Base-by-base conservation (phyloP, 92 coral and sea anemone species). In the Palythoa grandiflora region DNA sequence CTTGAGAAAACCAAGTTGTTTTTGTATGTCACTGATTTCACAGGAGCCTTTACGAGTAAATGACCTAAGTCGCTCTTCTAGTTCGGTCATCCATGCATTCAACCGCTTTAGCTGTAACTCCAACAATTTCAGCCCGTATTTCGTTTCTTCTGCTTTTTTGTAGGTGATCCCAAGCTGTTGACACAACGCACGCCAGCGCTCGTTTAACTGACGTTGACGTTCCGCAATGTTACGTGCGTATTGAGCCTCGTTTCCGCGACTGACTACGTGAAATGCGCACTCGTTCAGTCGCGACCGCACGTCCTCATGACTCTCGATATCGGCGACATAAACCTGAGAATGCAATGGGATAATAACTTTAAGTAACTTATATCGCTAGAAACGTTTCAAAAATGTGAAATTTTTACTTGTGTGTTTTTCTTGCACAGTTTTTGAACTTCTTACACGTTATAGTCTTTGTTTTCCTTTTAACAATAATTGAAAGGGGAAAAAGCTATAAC, bases 71-170 rank as follows among this genome's bases (percentile, higher is more conserved):
- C 95, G 92, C 13, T 89, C 91, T 73, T 97, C 99, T 36, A 97
- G 91, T 75, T 94, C 93, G 4, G 94, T 83, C 95, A 97, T 97
- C 99, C 99, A 97, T 15, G 96, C 85, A 85, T 97, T 97, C 1
- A 97, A 93, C 73, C 95, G 99, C 72, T 94, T 95, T 51, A 97
- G 70, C 44, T 97, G 99, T 8, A 96, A 90, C 87, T 97, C 99
- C 79, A 97, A 83, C 74, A 97, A 84, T 79, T 95, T 95, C 76
- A 97, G 87, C 19, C 97, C 96, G 84, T 94, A 97, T 53, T 96
- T 94, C 3, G 99, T 97, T 90, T 97, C 98, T 57, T 97, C 99
- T 6, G 99, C 99, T 79, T 95, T 97, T 91, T 97, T 95, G 90
- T 97, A 97, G 12, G 99, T 95, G 51, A 97, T 94, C 7, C 99